phyloP scores from a whole-genome alignment of 2,888 invertebrate genomes.

The Papilio demoleus region DNA sequence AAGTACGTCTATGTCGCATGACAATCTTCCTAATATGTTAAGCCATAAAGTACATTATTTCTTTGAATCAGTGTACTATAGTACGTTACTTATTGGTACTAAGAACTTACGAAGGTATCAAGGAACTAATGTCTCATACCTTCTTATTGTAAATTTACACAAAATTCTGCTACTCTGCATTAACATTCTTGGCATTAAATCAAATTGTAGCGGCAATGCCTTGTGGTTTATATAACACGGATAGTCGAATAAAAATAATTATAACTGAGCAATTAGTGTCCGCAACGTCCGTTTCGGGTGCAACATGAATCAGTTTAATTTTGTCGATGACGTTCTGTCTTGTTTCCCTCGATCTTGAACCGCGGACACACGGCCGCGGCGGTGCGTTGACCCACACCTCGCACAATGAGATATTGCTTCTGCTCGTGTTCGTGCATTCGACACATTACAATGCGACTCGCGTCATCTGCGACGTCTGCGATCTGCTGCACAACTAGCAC shows the following conservation, averaged over 20 bases:
- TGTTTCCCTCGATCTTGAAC: conserved; percentile 64
- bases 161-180: conserved; percentile 7
- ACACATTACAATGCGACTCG: conserved; percentile 55
- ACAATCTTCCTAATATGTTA: background rate
- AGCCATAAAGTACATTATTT: background rate
- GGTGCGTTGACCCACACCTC: conserved; percentile 73
- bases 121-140: too few species aligned
- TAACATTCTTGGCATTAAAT: conserved; percentile 45
- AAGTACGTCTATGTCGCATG: background rate
- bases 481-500: conserved; percentile 1
- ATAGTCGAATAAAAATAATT: conserved; percentile 46
- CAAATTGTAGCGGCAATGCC: conserved; percentile 42
- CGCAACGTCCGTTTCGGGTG: conserved; percentile 51
- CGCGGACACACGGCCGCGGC: conserved; percentile 51
- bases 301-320: conserved; percentile 67
- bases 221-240: conserved; percentile 42
- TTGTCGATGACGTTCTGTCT: conserved; percentile 67
- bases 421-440: conserved; percentile 65
- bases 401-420: conserved; percentile 68
- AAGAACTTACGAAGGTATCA: too few species aligned
- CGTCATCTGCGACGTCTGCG: conserved; percentile 44
- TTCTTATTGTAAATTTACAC: conserved; percentile 1
- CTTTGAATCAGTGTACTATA: background rate
- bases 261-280: conserved; percentile 47
- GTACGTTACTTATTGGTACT: too few species aligned